Evolutionary conservation across 2,113 vertebrate species (phyloP).

Genomic region (Calonectris borealis): DNA sequence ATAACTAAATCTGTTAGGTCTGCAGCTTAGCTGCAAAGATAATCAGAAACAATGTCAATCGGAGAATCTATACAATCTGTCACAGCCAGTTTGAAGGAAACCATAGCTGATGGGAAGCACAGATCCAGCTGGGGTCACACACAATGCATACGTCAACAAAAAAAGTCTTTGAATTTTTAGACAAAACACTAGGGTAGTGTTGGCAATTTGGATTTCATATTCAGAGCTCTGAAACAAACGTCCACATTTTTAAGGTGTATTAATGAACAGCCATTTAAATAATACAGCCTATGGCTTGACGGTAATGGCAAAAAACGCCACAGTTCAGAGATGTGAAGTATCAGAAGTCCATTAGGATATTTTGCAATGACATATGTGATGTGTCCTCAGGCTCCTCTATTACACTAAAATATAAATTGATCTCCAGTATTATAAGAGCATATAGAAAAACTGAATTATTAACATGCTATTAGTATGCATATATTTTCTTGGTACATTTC

Average conservation of each 20-base stretch:
- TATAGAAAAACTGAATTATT: neutral
- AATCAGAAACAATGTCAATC: conserved; percentile 7
- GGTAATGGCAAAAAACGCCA: neutral
- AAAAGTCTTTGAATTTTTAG: neutral
- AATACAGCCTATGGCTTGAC: neutral
- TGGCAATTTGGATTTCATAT: neutral
- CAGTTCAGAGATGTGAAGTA: neutral
- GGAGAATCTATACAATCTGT: neutral
- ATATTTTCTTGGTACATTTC: neutral
- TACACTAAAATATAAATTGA: neutral
- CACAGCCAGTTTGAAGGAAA: conserved; percentile 36
- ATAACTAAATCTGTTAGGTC: neutral
- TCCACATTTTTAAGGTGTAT: neutral
- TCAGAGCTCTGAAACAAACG: neutral
- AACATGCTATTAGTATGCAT: neutral
- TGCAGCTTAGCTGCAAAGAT: conserved; percentile 29
- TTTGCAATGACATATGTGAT: neutral
- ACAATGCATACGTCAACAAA: neutral
- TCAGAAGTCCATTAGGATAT: neutral
- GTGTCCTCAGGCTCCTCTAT: neutral
- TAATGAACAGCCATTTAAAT: neutral
- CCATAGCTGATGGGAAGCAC: neutral
- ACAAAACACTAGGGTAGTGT: neutral
- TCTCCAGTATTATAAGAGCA: neutral
- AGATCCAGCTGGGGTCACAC: neutral